phyloP scores from a whole-genome alignment of 2,113 vertebrate species.

The Thunnus maccoyii region DNA sequence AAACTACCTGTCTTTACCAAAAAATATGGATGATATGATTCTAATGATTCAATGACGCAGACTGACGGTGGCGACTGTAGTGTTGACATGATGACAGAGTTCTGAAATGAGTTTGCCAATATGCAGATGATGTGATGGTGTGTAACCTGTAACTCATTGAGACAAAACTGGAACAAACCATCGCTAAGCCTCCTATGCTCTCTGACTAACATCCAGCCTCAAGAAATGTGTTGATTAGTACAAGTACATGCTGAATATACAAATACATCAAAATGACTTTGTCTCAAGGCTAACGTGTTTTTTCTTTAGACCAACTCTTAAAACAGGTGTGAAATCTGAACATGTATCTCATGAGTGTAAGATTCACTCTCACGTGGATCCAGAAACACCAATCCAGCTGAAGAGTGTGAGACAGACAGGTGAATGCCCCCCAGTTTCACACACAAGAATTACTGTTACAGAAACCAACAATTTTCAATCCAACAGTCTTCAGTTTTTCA shows the following conservation, averaged over 20 bases:
- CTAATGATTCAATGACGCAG: background rate
- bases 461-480: background rate
- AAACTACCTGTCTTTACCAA: constrained; percentile 8
- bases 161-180: background rate
- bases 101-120: background rate
- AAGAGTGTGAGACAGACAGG: constrained; percentile 41
- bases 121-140: constrained; percentile 12
- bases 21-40: background rate
- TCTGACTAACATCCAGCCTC: too few species aligned
- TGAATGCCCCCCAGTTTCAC: constrained; percentile 9
- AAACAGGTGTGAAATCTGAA: background rate
- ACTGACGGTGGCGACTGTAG: background rate
- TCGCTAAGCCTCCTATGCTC: background rate
- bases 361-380: background rate
- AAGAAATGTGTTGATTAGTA: background rate
- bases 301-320: background rate
- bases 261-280: constrained; percentile 3
- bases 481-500: background rate
- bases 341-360: background rate
- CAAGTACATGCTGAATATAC: background rate
- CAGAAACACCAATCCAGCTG: constrained; percentile 4
- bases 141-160: background rate
- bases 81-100: background rate
- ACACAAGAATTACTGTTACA: background rate
- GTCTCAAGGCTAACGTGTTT: background rate